Evolutionary conservation across 1,140 invertebrate species (phyloP).

Genomic region (Chironomus striatipennis): DNA sequence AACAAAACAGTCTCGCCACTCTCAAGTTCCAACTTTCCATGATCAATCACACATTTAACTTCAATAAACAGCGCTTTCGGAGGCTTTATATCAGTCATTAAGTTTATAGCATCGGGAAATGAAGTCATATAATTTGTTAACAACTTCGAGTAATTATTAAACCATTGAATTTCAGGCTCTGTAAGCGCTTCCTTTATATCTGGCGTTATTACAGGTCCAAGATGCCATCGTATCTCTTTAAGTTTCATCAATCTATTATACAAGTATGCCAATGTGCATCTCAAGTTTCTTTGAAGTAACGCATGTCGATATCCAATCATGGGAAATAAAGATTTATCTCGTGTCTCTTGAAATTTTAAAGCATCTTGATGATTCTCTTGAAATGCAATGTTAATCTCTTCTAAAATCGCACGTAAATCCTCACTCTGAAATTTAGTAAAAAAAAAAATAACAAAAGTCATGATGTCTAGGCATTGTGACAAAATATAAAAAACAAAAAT

Average conservation of each 20-base stretch:
- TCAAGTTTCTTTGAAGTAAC: slow-evolving; percentile 77
- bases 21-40: slow-evolving; percentile 88
- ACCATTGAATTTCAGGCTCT: slow-evolving; percentile 77
- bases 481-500: no score
- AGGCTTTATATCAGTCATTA: slow-evolving; percentile 80
- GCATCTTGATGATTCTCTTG: slow-evolving; percentile 66
- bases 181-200: slow-evolving; percentile 76
- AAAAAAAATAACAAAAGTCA: slow-evolving; percentile 26
- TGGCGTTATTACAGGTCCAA: slow-evolving; percentile 78
- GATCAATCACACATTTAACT: slow-evolving; percentile 81
- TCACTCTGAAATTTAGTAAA: slow-evolving; percentile 48
- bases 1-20: slow-evolving; percentile 82
- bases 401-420: slow-evolving; percentile 57
- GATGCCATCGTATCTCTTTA: slow-evolving; percentile 81
- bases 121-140: slow-evolving; percentile 84
- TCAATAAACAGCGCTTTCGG: slow-evolving; percentile 89
- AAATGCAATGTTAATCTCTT: slow-evolving; percentile 67
- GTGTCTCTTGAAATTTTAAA: slow-evolving; percentile 41
- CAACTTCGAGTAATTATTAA: slow-evolving; percentile 77
- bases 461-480: no score
- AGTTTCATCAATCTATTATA: slow-evolving; percentile 75
- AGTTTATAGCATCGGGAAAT: slow-evolving; percentile 74
- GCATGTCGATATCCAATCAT: slow-evolving; percentile 73
- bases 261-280: slow-evolving; percentile 82
- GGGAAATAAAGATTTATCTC: slow-evolving; percentile 46